Evolutionary conservation across 2,888 invertebrate genomes (phyloP), one percentile per base, ranked within the genome.

Genomic region (Cybosia mesomella): DNA sequence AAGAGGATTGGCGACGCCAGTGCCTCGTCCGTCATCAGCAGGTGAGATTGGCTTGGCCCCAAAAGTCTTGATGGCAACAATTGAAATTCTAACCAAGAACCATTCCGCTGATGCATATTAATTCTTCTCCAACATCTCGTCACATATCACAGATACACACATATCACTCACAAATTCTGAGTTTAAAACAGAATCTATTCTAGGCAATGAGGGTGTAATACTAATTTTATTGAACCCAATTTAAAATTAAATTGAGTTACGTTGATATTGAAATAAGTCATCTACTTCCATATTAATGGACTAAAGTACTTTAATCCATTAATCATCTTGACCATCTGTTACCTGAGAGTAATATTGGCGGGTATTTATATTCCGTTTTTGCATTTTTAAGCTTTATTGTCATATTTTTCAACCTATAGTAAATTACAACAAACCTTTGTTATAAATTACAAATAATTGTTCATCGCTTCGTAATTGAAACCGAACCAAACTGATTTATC

Each of bases 401-500:
- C 55, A 24, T 55, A 55, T 55, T 55, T 55, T 55, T n/a, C 8
- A 49, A n/a, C 49, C 8, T 39, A 9, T n/a, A n/a, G n/a, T n/a
- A n/a, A n/a, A n/a, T n/a, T n/a, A n/a, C n/a, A n/a, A n/a, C 7
- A 49, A 49, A n/a, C 49, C 8, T 18, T 49, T 18, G n/a, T n/a
- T n/a, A 49, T 49, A n/a, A 49, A 49, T 49, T 49, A 18, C 22
- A 55, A 15, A 55, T 55, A 13, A 15, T 24, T 55, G 24, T 24
- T 7, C 9, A 21, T 18, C 55, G 54, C 54, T n/a, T 54, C 18
- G 54, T 53, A 60, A 59, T 66, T 24, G 64, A 64, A 58, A 43
- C 10, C 9, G 22, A 68, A 67, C 53, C 22, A 64, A 71, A 68
- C 60, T 8, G 54, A 70, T 74, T 76, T 72, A 66, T 18, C 58